phyloP scores from a whole-genome alignment of 1,140 invertebrate genomes.

The Tribolium madens region DNA sequence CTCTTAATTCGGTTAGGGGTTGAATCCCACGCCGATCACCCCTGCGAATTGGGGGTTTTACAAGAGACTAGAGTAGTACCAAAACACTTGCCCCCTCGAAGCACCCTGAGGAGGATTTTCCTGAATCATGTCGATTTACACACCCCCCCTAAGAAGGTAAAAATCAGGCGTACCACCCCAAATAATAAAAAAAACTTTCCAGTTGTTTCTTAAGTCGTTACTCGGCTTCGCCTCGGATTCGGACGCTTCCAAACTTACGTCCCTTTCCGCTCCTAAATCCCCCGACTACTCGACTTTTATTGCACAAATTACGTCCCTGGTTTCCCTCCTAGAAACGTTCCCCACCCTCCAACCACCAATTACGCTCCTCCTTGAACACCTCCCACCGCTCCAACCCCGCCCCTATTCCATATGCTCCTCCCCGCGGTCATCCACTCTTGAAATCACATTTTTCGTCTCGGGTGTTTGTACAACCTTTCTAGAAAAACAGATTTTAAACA shows the following conservation, averaged over 20 bases:
- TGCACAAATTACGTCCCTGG: slow-evolving; percentile 70
- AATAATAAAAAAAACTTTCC: slow-evolving; percentile 59
- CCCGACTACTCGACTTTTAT: slow-evolving; percentile 74
- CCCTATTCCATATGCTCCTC: slow-evolving; percentile 86
- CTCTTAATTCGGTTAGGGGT: slow-evolving; percentile 55
- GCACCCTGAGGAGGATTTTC: slow-evolving; percentile 65
- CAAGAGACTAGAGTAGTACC: slow-evolving; percentile 59
- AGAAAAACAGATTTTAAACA: slow-evolving; percentile 61
- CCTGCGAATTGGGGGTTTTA: slow-evolving; percentile 51
- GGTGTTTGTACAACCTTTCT: slow-evolving; percentile 80
- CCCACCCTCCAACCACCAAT: slow-evolving; percentile 74
- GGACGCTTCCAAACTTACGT: slow-evolving; percentile 74
- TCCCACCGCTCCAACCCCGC: slow-evolving; percentile 79
- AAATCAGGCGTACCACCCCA: slow-evolving; percentile 49
- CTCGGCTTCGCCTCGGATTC: slow-evolving; percentile 71
- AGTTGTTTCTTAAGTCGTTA: slow-evolving; percentile 75
- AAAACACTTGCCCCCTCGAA: slow-evolving; percentile 64
- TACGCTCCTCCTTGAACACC: slow-evolving; percentile 76
- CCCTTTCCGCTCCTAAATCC: slow-evolving; percentile 77
- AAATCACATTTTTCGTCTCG: slow-evolving; percentile 79
- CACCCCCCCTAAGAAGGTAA: slow-evolving; percentile 68
- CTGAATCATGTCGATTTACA: slow-evolving; percentile 66
- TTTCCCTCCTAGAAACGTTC: slow-evolving; percentile 77
- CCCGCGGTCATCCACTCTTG: slow-evolving; percentile 67
- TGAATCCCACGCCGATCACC: slow-evolving; percentile 40